Base-by-base conservation (phyloP, 2,113 vertebrate genomes). In the Tetrax tetrax region DNA sequence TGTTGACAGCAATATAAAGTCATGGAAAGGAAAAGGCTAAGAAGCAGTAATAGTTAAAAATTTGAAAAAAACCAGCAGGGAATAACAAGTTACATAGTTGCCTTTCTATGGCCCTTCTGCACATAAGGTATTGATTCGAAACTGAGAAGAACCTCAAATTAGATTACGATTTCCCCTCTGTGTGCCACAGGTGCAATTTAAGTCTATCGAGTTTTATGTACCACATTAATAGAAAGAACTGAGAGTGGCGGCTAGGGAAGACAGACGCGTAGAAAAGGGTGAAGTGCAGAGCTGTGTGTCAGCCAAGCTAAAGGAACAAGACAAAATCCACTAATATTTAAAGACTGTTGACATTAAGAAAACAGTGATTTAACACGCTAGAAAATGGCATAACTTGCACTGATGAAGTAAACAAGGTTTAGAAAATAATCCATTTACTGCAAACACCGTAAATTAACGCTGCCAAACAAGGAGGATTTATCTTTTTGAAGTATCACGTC, bases 121-220 rank as follows among this genome's bases (percentile, higher is more conserved):
- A 75, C 61, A 82, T 23, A 20, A 69, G n/a, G 65, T 90, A 95
- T 89, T 81, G 72, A 96, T 89, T 28, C 76, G 86, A 87, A 95
- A 86, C 80, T 10, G 72, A 82, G 50, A 77, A 84, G 27, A 35
- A 66, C 60, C 69, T 83, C 76, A 83, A 75, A 80, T 93, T 51
- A 90, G 75, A 88, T 68, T 50, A 63, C 22, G 25, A 95, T 83
- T 93, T 91, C 79, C 76, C 51, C 68, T 93, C 68, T 48, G 72
- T 81, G 69, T 68, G 45, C 54, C 80, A 92, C 83, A 95, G 88
- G 92, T 87, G 88, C 72, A 92, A 60, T 60, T 83, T 68, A 31
- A 78, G 33, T 17, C 24, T 29, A 60, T 10, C 0, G 0, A 86
- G 60, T 31, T 94, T 72, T 57, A n/a, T 4, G 56, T 25, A 63